Conservation (phyloP, 2,797 vertebrate species). For the Tinamus major region DNA sequence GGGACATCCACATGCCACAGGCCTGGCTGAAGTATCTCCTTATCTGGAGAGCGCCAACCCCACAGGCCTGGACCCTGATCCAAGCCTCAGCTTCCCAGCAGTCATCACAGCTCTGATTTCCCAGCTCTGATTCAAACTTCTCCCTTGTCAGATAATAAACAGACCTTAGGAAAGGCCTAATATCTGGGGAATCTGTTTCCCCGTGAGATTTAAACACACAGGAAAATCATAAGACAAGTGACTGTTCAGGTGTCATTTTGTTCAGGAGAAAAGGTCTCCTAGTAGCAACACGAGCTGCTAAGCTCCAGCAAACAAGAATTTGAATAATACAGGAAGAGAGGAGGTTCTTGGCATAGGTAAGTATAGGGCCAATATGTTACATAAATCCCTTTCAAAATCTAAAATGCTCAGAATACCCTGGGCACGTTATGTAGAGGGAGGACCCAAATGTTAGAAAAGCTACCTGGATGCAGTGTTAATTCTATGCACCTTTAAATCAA, state of each 20-base stretch:
- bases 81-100: background rate
- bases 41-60: background rate
- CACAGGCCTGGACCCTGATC: background rate
- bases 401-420: background rate
- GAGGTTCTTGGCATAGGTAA: background rate
- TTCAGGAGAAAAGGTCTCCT: background rate
- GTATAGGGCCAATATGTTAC: background rate
- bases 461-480: background rate
- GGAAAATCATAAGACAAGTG: background rate
- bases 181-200: background rate
- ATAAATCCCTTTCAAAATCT: background rate
- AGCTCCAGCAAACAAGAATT: background rate
- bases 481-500: background rate
- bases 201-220: background rate
- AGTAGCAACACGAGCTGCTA: background rate
- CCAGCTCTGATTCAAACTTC: background rate
- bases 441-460: background rate
- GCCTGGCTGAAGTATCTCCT: background rate
- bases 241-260: background rate
- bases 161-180: background rate
- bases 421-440: background rate
- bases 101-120: background rate
- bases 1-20: background rate
- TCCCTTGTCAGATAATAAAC: background rate
- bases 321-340: background rate